These are phyloP conservation scores for Theocolax elegans DNA, from an alignment of 1,140 invertebrate genomes.

Conservation along the genomic window DNA sequence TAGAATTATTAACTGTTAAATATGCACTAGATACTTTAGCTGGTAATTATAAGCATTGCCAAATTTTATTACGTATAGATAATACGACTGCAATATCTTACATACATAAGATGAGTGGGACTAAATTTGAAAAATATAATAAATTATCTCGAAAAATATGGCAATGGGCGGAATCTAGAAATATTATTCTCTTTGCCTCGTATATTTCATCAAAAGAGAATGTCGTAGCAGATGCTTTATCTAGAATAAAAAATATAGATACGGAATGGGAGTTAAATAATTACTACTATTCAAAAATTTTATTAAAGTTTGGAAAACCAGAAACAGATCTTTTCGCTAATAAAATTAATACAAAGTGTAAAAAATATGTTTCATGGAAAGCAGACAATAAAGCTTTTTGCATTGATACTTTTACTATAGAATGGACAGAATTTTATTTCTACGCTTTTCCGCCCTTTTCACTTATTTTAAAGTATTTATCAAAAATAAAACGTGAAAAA, in stretches of 20 bases:
- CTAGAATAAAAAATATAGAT: background rate
- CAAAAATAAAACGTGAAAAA: conserved; percentile 32
- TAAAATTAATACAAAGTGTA: conserved; percentile 24
- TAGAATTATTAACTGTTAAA: conserved; percentile 7
- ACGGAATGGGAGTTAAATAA: conserved; percentile 11
- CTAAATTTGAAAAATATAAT: background rate
- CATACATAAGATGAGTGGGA: no score
- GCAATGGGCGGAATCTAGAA: background rate
- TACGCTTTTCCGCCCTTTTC: conserved; percentile 38
- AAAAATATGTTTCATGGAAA: conserved; percentile 29
- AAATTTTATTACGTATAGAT: no score
- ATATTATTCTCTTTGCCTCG: background rate
- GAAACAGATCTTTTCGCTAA: conserved; percentile 36
- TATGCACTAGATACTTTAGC: conserved; percentile 7
- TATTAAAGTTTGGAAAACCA: background rate
- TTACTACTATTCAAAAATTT: conserved; percentile 36
- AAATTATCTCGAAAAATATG: conserved; percentile 9
- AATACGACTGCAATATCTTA: no score
- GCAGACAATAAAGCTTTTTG: background rate
- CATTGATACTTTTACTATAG: conserved; percentile 41
- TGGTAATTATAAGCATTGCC: no score
- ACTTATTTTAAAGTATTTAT: conserved; percentile 18
- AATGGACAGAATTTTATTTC: conserved; percentile 21
- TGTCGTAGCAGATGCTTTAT: background rate
- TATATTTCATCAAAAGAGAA: conserved; percentile 13